Evolutionary conservation across 2,888 invertebrate species (phyloP), one percentile per base, ranked within the genome.

Genomic region (Podotricha telesiphe): DNA sequence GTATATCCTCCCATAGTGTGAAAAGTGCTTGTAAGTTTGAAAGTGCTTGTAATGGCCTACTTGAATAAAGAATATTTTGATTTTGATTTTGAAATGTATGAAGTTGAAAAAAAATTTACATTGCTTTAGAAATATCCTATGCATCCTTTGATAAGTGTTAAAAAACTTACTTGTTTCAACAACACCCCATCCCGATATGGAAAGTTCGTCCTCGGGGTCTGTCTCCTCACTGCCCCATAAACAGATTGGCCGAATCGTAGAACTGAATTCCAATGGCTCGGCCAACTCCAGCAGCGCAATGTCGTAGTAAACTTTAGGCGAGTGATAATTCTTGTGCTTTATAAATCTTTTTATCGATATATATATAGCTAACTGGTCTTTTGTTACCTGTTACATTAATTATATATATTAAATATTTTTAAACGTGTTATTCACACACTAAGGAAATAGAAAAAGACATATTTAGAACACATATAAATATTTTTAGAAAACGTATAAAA

Each of bases 181-280:
- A 17, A 56, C 37, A 2, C 56, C 56, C 28, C 56, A 56, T 37
- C 56, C 56, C 37, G 56, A 37, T 37, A 56, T 37, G 11, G 56
- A 56, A 1, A 56, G 37, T 13, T 34, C 17, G 17, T 34, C 34
- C 11, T 37, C 34, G 6, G 56, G 34, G 0, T 13, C 37, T 11
- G 37, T 19, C 37, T 56, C 56, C 17, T 19, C 11, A 6, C 19
- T 37, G 19, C 56, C 37, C 56, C 56, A 56, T 4, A 56, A 19
- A 13, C 56, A 56, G 13, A 19, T 13, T 37, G 56, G 56, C 1
- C 56, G 37, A 0, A 56, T 56, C 22, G 8, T 13, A 6, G 19
- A 34, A 10, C n/a, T 37, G 19, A 56, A 37, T 13, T 51, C 15
- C 15, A 51, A 51, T 0, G 51, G 22, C 15, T 51, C 51, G 13